Conservation (phyloP, 2,888 invertebrate species). For the Actias luna region DNA sequence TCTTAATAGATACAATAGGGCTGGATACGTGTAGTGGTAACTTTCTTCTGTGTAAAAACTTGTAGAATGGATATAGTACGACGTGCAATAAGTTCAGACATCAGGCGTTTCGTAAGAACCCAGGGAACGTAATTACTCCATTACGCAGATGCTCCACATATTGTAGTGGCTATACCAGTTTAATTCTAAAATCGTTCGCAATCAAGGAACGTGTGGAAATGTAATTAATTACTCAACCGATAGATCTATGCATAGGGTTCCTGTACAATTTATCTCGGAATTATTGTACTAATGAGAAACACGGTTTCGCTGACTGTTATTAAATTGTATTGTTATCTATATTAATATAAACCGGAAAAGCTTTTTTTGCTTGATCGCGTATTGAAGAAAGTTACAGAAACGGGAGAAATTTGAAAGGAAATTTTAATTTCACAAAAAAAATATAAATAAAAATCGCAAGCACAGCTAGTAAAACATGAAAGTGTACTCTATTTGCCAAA, state of each 20-base stretch:
- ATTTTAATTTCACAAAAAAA: no score
- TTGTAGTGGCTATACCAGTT: conserved; percentile 34
- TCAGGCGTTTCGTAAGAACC: conserved; percentile 63
- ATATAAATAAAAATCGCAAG: no score
- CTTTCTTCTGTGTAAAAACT: conserved; percentile 73
- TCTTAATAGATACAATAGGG: conserved; percentile 81
- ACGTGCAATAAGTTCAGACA: conserved; percentile 49
- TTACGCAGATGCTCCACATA: conserved; percentile 44
- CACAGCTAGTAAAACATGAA: no score
- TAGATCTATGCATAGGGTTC: neutral
- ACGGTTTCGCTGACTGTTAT: no score
- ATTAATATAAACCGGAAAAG: no score
- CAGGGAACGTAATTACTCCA: conserved; percentile 60
- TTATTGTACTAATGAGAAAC: neutral
- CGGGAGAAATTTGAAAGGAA: no score
- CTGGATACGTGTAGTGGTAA: conserved; percentile 68
- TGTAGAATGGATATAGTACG: conserved; percentile 56
- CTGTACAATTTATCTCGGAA: neutral
- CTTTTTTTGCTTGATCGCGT: no score
- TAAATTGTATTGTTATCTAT: no score
- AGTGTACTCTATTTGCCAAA: no score
- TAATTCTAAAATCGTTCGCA: neutral
- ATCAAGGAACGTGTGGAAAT: neutral
- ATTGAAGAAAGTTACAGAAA: no score
- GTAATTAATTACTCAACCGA: neutral